Base-by-base conservation (phyloP, 1,140 invertebrate species). In the Drosophila prosaltans region DNA sequence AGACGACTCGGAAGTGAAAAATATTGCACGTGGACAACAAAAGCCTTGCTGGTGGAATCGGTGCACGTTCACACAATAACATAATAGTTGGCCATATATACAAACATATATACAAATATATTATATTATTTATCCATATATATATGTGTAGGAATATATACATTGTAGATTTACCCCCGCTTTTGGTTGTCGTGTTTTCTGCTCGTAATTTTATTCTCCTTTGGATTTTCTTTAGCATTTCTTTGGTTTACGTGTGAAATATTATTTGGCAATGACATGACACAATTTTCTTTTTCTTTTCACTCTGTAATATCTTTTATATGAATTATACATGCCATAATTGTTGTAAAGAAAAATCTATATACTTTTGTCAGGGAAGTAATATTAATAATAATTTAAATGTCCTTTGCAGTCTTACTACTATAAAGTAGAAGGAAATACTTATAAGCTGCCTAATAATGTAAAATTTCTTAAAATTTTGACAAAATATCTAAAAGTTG, bases 51-150 rank as follows among this genome's bases (percentile, higher is more conserved):
- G 74, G 48, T 57, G 67, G 66, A 89, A 89, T 89, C 84, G 79
- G 80, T 81, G 84, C 84, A 89, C 84, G 84, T 89, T 89, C 85
- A 74, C 78, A 89, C 85, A 89, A 89, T 89, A 89, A 90, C 81
- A 89, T 89, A 89, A 89, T 89, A 89, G 85, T 90, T 88, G 84
- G 77, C 69, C 81, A 82, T 88, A 83, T 88, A 74, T 73, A 8
- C 24, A 48, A 24, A 48, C 1, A 2, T 24, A 48, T 8, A 80
- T 88, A 83, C 88, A 74, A 60, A 24, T 24, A 48, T 48, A 48
- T 9, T 36, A 6, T 36, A 36, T 36, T 6, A 36, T 5, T 6
- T 36, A 7, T 24, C 16, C 16, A 48, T 8, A 24, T 9, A 24
- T 51, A 51, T 26, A 51, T 26, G 26, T 51, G 3, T 51, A 51